These are phyloP conservation scores for Drosophila sp. DNA, from an alignment of 1,140 invertebrate genomes.

Conservation along the genomic window DNA sequence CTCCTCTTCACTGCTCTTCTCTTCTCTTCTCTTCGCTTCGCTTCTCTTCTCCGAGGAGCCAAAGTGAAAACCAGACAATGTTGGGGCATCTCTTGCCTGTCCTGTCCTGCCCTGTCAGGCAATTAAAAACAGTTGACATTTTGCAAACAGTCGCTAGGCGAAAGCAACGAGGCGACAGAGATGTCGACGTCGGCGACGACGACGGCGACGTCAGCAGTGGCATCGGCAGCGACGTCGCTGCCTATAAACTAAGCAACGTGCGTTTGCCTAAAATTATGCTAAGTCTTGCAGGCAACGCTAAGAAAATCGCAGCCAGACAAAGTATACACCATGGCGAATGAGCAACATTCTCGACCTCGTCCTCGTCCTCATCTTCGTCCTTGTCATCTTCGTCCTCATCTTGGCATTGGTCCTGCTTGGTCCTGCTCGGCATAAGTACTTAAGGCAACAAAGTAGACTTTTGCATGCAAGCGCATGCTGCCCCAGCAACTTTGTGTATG, in stretches of 20 bases:
- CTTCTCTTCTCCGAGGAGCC: too few species aligned
- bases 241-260: conserved; percentile 82
- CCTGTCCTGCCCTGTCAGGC: conserved; percentile 58
- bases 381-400: conserved; percentile 49
- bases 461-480: conserved; percentile 81
- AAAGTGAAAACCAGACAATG: conserved; percentile 53
- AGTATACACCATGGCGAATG: conserved; percentile 48
- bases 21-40: too few species aligned
- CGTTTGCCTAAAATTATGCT: conserved; percentile 83
- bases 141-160: conserved; percentile 64
- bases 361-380: conserved; percentile 46
- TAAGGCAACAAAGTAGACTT: conserved; percentile 82
- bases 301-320: conserved; percentile 71
- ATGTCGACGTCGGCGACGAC: background rate
- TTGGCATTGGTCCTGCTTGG: conserved; percentile 41
- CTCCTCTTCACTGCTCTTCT: too few species aligned
- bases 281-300: conserved; percentile 65
- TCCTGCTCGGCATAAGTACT: conserved; percentile 79
- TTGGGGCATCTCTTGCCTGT: conserved; percentile 37
- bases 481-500: conserved; percentile 71
- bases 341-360: conserved; percentile 35
- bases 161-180: conserved; percentile 2
- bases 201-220: conserved; percentile 8
- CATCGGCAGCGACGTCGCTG: conserved; percentile 50
- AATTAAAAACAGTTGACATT: conserved; percentile 83